Conservation (phyloP, 2,888 invertebrate species). For the Ligdia adustata region DNA sequence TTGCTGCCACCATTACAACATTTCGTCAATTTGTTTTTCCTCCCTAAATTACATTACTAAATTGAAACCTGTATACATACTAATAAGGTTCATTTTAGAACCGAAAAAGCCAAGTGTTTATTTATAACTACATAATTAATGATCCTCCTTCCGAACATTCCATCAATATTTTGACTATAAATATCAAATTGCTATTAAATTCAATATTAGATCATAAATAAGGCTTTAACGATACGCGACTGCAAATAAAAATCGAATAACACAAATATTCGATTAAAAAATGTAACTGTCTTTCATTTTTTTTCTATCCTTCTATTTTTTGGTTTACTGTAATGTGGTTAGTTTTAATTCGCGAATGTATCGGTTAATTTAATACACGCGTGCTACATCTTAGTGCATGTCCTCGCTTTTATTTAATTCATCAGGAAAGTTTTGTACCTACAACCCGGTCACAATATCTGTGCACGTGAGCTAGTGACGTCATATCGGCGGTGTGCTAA, state of each 20-base stretch:
- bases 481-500: no score
- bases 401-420: no score
- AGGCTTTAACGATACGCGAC: slow-evolving; percentile 7
- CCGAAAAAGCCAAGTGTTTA: background rate
- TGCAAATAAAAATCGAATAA: background rate
- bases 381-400: no score
- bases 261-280: background rate
- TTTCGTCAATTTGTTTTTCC: background rate
- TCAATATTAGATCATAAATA: slow-evolving; percentile 14
- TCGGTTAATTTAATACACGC: no score
- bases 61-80: slow-evolving; percentile 1
- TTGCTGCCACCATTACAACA: no score
- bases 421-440: no score
- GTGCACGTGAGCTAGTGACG: no score
- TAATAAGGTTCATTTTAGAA: background rate
- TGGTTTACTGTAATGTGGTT: no score
- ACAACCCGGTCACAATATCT: no score
- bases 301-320: no score
- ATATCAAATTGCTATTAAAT: slow-evolving; percentile 45
- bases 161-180: slow-evolving; percentile 69
- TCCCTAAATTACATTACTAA: background rate
- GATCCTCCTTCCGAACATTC: slow-evolving; percentile 30
- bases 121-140: slow-evolving; percentile 14
- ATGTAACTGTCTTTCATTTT: no score
- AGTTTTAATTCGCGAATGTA: no score